Conservation (phyloP, 2,797 vertebrate genomes). For the Sphenodon punctatus region DNA sequence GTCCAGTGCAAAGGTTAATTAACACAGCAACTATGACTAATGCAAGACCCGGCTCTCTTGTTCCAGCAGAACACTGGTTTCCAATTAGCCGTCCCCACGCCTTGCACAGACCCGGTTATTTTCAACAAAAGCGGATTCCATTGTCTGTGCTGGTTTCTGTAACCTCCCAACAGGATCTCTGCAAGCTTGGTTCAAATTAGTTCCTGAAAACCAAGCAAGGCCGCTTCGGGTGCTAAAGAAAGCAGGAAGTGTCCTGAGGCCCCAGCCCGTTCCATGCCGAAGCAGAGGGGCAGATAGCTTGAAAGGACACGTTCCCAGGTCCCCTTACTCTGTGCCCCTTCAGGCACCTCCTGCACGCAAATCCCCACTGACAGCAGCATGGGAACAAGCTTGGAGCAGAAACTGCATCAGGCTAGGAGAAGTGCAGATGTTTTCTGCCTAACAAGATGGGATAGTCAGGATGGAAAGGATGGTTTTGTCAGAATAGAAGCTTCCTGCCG, state of each 20-base stretch:
- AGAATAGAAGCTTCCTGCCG: no score
- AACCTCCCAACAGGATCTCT: fast-evolving
- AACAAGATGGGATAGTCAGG: no score
- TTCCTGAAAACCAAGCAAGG: slow-evolving; percentile 6
- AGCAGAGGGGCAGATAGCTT: slow-evolving; percentile 69
- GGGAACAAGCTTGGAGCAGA: no score
- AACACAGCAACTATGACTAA: neutral
- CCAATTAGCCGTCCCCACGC: neutral
- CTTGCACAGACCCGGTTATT: neutral
- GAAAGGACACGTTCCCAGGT: slow-evolving; percentile 64
- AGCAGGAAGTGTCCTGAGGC: no score
- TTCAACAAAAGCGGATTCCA: neutral
- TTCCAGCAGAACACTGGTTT: fast-evolving
- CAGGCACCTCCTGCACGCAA: slow-evolving; percentile 67
- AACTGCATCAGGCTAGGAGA: no score
- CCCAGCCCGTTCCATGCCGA: slow-evolving; percentile 56
- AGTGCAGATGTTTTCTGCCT: no score
- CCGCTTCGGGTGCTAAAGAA: slow-evolving; percentile 19
- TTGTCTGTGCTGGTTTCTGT: neutral
- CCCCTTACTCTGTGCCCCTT: slow-evolving; percentile 66
- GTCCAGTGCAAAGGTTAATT: neutral
- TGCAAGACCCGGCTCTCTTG: neutral
- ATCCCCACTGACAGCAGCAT: no score
- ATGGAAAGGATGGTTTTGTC: no score
- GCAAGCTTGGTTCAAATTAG: neutral